A percentile compares a stretch with the other conserved stretches of the same genome.
phyloP scores from a whole-genome alignment of 2,113 vertebrate genomes.

The Otolemur garnettii region DNA sequence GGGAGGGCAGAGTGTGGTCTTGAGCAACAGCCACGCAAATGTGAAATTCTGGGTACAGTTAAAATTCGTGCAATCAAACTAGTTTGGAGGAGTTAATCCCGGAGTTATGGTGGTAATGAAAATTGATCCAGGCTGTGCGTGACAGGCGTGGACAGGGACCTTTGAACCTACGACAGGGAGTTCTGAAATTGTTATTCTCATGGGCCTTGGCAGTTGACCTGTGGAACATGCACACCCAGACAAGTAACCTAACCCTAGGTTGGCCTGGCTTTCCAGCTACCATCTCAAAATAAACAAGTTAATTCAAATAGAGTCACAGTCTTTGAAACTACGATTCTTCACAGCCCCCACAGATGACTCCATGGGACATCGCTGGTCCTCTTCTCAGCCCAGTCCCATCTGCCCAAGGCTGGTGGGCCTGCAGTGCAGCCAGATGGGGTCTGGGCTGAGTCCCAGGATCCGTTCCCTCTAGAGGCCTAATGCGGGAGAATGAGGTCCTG shows the following conservation, averaged over 20 bases:
- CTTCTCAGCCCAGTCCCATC: background rate
- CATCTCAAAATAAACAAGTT: background rate
- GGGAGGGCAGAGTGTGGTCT: background rate
- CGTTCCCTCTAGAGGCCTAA: rapidly evolving
- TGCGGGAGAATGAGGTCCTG: rapidly evolving
- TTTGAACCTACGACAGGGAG: background rate
- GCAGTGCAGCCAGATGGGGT: background rate
- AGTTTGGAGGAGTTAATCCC: background rate
- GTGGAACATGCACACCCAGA: background rate
- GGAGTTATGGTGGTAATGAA: background rate
- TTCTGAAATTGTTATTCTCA: background rate
- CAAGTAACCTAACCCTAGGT: background rate
- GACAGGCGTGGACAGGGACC: background rate
- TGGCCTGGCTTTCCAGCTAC: background rate
- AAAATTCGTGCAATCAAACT: background rate
- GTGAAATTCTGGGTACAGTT: background rate
- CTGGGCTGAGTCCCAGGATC: background rate
- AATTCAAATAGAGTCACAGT: background rate
- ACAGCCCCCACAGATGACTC: too few species aligned
- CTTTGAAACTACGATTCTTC: background rate
- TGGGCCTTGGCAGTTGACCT: background rate
- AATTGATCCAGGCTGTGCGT: background rate
- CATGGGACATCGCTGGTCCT: background rate
- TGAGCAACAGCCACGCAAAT: background rate
- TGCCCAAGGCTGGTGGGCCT: too few species aligned